phyloP scores from a whole-genome alignment of 2,113 vertebrate genomes.

The Fregata magnificens region DNA sequence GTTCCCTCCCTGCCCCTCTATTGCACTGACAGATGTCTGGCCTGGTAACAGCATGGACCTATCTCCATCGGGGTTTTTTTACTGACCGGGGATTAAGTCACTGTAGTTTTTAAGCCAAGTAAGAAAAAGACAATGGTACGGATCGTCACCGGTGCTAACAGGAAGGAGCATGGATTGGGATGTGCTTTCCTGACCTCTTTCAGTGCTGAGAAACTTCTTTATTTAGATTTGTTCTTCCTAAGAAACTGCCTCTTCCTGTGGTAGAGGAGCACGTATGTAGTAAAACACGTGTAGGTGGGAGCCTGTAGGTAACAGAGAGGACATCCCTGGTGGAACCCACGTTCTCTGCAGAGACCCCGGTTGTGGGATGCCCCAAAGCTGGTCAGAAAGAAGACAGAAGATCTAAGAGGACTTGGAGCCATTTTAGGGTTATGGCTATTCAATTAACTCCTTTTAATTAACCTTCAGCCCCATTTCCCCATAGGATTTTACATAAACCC shows the following conservation, averaged over 20 bases:
- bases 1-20: conserved; percentile 25
- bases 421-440: neutral
- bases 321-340: neutral
- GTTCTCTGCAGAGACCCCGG: neutral
- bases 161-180: conserved; percentile 41
- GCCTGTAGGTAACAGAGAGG: neutral
- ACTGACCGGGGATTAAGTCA: conserved; percentile 25
- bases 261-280: neutral
- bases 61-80: neutral
- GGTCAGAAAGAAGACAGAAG: neutral
- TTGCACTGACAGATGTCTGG: conserved; percentile 46
- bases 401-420: neutral
- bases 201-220: neutral
- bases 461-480: neutral
- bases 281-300: neutral
- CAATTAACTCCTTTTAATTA: neutral
- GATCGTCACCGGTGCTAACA: neutral
- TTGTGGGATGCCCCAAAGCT: neutral
- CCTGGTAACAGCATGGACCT: conserved; percentile 9
- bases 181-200: conserved; percentile 56
- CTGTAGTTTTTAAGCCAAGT: conserved; percentile 24
- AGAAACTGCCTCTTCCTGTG: conserved; percentile 19
- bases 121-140: conserved; percentile 20
- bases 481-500: neutral
- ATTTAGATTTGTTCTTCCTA: conserved; percentile 48